Evolutionary conservation across 2,888 invertebrate genomes (phyloP).

Genomic region (Erannis defoliaria): DNA sequence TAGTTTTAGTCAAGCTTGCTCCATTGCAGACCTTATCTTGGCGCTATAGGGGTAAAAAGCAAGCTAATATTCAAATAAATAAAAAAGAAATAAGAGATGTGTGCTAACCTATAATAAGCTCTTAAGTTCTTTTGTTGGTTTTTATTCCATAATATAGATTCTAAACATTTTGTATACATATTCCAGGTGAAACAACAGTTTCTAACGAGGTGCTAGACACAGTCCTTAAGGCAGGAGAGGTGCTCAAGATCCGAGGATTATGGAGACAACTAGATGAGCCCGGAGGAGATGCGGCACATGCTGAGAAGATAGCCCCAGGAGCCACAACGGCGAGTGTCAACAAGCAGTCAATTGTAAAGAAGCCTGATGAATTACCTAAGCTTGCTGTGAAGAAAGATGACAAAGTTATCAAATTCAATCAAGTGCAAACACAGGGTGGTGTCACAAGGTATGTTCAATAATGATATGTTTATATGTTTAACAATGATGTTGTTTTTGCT

Average conservation of each 20-base stretch:
- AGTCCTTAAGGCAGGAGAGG: constrained; percentile 93
- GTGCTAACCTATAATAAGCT: too few species aligned
- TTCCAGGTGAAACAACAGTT: constrained; percentile 91
- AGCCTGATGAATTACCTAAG: constrained; percentile 71
- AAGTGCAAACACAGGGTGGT: constrained; percentile 64
- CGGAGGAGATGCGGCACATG: constrained; percentile 61
- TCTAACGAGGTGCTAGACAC: constrained; percentile 94
- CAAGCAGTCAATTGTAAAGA: constrained; percentile 64
- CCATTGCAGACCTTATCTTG: too few species aligned
- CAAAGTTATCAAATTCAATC: constrained; percentile 77
- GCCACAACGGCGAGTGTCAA: constrained; percentile 56
- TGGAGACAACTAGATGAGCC: constrained; percentile 89
- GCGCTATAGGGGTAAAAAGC: too few species aligned
- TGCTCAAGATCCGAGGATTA: constrained; percentile 92
- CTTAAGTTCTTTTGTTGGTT: too few species aligned
- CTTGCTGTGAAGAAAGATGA: constrained; percentile 82
- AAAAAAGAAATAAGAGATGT: too few species aligned
- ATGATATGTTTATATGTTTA: too few species aligned
- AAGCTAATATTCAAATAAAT: too few species aligned
- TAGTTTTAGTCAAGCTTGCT: too few species aligned
- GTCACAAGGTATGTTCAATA: constrained; percentile 65
- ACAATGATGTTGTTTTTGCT: too few species aligned
- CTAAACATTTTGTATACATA: not conserved
- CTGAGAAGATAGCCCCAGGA: constrained; percentile 64
- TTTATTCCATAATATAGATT: not conserved